phyloP scores from a whole-genome alignment of 2,888 invertebrate species.

The Callimorpha dominula region DNA sequence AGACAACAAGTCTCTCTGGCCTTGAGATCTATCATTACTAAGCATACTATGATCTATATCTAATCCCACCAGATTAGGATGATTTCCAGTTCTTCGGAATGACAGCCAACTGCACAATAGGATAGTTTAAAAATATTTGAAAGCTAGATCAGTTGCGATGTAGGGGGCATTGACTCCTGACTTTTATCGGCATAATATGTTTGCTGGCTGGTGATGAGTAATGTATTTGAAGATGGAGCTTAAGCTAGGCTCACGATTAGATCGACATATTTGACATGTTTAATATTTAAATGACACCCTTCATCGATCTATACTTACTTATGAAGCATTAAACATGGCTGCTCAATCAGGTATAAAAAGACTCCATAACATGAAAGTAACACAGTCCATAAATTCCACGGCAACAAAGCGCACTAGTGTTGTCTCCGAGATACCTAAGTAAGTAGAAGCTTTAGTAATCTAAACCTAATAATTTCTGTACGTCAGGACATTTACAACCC shows the following conservation, averaged over 20 bases:
- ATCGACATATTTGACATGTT: slow-evolving; percentile 8
- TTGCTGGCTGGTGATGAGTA: background rate
- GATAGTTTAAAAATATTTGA: slow-evolving; percentile 9
- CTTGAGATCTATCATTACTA: slow-evolving; percentile 13
- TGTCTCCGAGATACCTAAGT: background rate
- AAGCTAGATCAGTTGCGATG: slow-evolving; percentile 8
- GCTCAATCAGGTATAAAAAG: slow-evolving; percentile 2
- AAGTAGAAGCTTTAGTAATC: background rate
- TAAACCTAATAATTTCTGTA: background rate
- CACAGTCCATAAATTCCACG: slow-evolving; percentile 1
- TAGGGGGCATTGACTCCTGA: slow-evolving; percentile 9
- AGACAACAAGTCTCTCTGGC: background rate
- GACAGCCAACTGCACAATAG: slow-evolving; percentile 19
- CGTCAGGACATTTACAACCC: background rate
- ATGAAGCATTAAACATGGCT: background rate
- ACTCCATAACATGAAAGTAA: background rate
- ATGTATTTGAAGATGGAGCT: background rate
- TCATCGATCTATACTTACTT: background rate
- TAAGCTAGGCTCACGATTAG: slow-evolving; percentile 1
- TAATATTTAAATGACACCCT: slow-evolving; percentile 5
- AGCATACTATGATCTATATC: slow-evolving; percentile 9
- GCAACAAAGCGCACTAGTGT: background rate
- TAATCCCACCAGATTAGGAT: slow-evolving; percentile 8
- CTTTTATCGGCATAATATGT: background rate
- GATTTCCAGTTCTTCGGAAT: slow-evolving; percentile 19